Evolutionary conservation across 2,113 vertebrate species (phyloP), one percentile per base, ranked within the genome.

Genomic region (Procavia capensis): DNA sequence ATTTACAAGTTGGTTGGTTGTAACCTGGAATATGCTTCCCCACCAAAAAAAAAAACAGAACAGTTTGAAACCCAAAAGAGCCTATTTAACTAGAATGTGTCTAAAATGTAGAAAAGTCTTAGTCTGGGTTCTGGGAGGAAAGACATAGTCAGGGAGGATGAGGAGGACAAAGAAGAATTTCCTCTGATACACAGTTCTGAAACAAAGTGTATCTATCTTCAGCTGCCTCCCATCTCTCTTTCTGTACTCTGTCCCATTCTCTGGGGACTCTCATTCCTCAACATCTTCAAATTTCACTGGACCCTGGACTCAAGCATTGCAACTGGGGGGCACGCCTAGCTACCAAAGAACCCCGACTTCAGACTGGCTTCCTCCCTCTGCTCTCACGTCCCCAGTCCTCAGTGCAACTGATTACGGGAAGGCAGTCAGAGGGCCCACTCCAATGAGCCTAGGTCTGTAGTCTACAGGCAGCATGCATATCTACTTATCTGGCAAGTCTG

Each of bases 201-300:
- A 31, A 27, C 34, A 72, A n/a, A 2, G 24, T 16, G 8, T 6
- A 25, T 63, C 34, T 80, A 4, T 22, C 70, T 61, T 17, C n/a
- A 61, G 34, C 16, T 41, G 20, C 50, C n/a, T 83, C 85, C 3
- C 0, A 0, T 31, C 41, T 66, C 63, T 25, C 54, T 17, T 43
- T 22, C 2, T n/a, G 29, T 29, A 72, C 43, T 31, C 1, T 1
- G 24, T 50, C 41, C 13, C 0, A 0, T 34, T 9, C 70, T 45
- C 59, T 50, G 22, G 45, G 54, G 27, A 24, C 43, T 34, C 27
- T 25, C 25, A 22, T 29, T 50, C 57, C 14, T 7, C 41, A 47
- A 75, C 13, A 27, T 45, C 59, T 3, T 57, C 27, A 9, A 43
- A n/a, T n/a, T 14, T 54, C 43, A 54, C 81, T 22, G 45, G 43